Percentiles rank a stretch among this genome's conserved stretches.
phyloP scores from a whole-genome alignment of 2,113 vertebrate species.

The Phylloscopus whistleri region DNA sequence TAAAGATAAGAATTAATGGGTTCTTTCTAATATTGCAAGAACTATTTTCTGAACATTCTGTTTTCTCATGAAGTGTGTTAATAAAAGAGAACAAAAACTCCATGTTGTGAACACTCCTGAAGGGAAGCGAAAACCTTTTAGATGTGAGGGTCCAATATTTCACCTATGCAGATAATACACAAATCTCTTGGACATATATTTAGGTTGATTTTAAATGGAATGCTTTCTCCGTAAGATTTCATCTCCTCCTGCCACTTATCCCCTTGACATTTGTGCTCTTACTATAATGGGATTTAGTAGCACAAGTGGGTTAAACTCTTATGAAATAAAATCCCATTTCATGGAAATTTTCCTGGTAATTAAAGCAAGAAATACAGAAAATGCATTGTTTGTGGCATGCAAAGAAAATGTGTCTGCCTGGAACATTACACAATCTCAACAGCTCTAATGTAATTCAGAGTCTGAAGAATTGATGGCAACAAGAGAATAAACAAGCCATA shows the following conservation, averaged over 20 bases:
- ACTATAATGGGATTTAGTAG: background rate
- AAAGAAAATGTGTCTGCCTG: background rate
- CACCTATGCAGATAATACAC: background rate
- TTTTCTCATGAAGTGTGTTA: background rate
- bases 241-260: background rate
- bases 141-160: background rate
- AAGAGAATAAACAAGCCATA: background rate
- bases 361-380: constrained; percentile 7
- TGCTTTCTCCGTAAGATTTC: background rate
- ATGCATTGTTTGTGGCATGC: background rate
- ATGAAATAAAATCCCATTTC: constrained; percentile 41
- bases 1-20: background rate
- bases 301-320: background rate
- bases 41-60: background rate
- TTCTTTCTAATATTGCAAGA: background rate
- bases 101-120: background rate
- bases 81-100: background rate
- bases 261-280: background rate
- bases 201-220: background rate
- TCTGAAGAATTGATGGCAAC: background rate
- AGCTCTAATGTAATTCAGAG: constrained; percentile 1
- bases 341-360: constrained; percentile 16
- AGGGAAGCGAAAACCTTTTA: background rate
- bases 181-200: background rate
- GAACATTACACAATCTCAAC: background rate